Conservation (phyloP, 2,113 vertebrate genomes). For the Microtus oregoni region DNA sequence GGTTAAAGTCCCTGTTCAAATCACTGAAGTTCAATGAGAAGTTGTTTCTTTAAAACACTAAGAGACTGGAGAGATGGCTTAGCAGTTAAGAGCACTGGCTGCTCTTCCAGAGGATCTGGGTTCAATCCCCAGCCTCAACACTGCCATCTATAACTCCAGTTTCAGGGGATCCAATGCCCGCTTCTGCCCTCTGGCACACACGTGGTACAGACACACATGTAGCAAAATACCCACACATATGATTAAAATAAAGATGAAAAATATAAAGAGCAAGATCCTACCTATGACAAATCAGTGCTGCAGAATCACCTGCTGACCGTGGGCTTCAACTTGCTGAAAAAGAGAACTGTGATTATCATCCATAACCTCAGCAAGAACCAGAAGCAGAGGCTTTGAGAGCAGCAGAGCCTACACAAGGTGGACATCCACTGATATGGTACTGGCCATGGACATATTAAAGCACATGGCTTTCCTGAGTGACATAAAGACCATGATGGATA, state of each 20-base stretch:
- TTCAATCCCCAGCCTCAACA: background rate
- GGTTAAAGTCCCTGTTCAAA: background rate
- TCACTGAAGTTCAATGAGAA: background rate
- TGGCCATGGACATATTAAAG: background rate
- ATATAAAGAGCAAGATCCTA: background rate
- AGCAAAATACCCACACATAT: background rate
- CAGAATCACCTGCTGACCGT: background rate
- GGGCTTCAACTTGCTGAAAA: background rate
- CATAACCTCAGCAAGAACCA: background rate
- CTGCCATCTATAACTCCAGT: background rate
- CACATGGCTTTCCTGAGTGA: background rate
- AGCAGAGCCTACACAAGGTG: background rate
- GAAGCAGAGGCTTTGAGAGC: background rate
- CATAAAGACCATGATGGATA: background rate
- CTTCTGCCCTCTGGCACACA: background rate
- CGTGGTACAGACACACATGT: background rate
- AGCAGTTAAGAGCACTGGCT: background rate
- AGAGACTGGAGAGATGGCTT: background rate
- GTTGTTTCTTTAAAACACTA: background rate
- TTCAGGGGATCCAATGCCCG: background rate
- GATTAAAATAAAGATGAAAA: background rate
- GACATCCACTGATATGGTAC: background rate
- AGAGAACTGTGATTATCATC: background rate
- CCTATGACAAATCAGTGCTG: background rate
- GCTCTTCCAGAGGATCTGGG: background rate